Conservation (phyloP, 2,797 vertebrate species). For the Myripristis murdjan region DNA sequence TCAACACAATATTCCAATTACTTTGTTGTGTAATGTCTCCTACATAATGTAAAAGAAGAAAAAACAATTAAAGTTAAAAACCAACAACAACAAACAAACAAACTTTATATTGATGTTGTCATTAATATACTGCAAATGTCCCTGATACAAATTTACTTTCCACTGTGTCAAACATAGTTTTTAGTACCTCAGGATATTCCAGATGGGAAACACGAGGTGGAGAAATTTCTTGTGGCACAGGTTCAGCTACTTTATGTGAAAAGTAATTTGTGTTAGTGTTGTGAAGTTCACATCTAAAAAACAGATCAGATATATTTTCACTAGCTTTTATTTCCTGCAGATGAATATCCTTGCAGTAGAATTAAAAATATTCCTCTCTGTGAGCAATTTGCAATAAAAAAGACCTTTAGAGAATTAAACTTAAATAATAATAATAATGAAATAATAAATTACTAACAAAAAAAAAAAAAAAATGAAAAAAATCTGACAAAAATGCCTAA, state of each 20-base stretch:
- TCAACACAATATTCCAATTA: too few relatives aligned
- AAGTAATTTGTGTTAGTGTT: conserved; percentile 15
- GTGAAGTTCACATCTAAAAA: not conserved
- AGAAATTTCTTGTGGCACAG: not conserved
- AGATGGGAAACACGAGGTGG: not conserved
- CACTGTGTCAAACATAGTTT: conserved; percentile 23
- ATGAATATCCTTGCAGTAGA: conserved; percentile 5
- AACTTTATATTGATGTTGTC: conserved; percentile 35
- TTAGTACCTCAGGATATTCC: not conserved
- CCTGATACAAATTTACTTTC: conserved; percentile 19
- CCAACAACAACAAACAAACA: too few relatives aligned
- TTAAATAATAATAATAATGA: too few relatives aligned
- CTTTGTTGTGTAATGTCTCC: too few relatives aligned
- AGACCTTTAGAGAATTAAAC: conserved; percentile 52
- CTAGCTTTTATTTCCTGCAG: conserved; percentile 3
- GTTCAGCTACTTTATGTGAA: conserved; percentile 11
- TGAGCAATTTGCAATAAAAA: conserved; percentile 41
- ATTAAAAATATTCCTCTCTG: conserved; percentile 40
- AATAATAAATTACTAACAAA: too few relatives aligned
- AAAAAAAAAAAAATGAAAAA: too few relatives aligned
- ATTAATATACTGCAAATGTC: conserved; percentile 26
- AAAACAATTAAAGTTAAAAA: too few relatives aligned
- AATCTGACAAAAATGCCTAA: too few relatives aligned
- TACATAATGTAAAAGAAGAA: too few relatives aligned
- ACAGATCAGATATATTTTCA: not conserved